Evolutionary conservation across 2,797 vertebrate species (phyloP), one percentile per base, ranked within the genome.

Genomic region (Pterois miles): DNA sequence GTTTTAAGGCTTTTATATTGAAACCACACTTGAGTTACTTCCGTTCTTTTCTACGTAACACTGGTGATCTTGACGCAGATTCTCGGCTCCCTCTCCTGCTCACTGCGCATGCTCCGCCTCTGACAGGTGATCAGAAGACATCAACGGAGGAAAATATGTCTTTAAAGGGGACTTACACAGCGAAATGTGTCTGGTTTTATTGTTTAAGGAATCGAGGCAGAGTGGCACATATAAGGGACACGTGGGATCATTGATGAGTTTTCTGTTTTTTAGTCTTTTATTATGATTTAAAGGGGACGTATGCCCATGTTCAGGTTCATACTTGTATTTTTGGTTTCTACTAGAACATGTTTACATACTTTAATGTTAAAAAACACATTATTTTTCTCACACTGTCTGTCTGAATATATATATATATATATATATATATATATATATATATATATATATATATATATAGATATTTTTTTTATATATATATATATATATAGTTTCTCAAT

Each of bases 41-140:
- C 89, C 82, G 62, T 1, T 71, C 7, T 23, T 43, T 8, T n/a
- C 58, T 4, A 0, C 0, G 54, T 53, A 40, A 70, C 34, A 2
- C 1, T 11, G 5, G 46, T 7, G 2, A 3, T 1, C 67, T 88
- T 90, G 43, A 83, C 59, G 11, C 64, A 75, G 4, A 6, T 67
- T 58, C 71, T 78, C 46, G 7, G 31, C n/a, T 65, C 50, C 1
- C 46, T 65, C 50, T 70, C 54, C 81, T 36, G 64, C 50, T 71
- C 86, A 89, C 56, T 71, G 96, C 96, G 97, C 97, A 96, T 96
- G 97, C 88, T 81, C 96, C 31, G 27, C 62, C 68, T 75, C 74
- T 73, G 86, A 91, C 95, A 94, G 95, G 95, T 92, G 93, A 95
- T 94, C 93, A 85, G 81, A 68, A 89, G 84, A 85, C 91, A 89